These are phyloP conservation scores for Cryptotis parvus DNA, from an alignment of 2,113 vertebrate genomes.

Conservation along the genomic window DNA sequence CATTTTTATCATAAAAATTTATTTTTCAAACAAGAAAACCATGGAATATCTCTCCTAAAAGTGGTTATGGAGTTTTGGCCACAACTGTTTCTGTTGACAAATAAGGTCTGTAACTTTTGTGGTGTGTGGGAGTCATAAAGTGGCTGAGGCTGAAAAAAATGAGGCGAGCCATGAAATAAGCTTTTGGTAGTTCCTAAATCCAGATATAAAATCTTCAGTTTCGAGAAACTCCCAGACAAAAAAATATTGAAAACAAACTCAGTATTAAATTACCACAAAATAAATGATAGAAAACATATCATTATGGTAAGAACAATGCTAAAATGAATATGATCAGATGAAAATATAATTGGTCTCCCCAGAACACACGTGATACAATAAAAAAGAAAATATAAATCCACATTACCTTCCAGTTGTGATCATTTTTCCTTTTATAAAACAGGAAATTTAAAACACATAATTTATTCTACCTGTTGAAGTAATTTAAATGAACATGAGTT, in stretches of 20 bases:
- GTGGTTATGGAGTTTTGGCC: not conserved
- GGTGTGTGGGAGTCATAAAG: no score
- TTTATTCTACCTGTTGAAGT: slow-evolving; percentile 75
- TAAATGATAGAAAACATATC: slow-evolving; percentile 64
- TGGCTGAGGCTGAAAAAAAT: slow-evolving; percentile 44
- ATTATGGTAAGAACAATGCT: slow-evolving; percentile 47
- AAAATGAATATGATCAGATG: slow-evolving; percentile 70
- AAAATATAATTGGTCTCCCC: slow-evolving; percentile 77
- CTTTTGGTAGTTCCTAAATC: not conserved
- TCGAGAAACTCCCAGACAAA: slow-evolving; percentile 39
- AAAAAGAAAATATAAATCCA: slow-evolving; percentile 62
- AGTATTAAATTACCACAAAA: slow-evolving; percentile 72
- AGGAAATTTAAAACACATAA: slow-evolving; percentile 79
- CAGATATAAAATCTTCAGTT: slow-evolving; percentile 51
- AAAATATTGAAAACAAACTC: slow-evolving; percentile 52
- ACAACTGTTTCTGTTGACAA: not conserved
- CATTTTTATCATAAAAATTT: slow-evolving; percentile 24
- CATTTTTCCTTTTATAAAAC: slow-evolving; percentile 72
- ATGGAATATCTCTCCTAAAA: slow-evolving; percentile 25
- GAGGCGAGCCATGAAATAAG: not conserved
- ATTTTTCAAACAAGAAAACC: slow-evolving; percentile 8
- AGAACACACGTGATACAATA: slow-evolving; percentile 65
- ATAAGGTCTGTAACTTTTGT: not conserved
- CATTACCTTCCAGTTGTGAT: slow-evolving; percentile 57
- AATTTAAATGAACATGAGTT: slow-evolving; percentile 46